Evolutionary conservation across 2,113 vertebrate genomes (phyloP), one percentile per base, ranked within the genome.

Genomic region (Muntiacus reevesi): DNA sequence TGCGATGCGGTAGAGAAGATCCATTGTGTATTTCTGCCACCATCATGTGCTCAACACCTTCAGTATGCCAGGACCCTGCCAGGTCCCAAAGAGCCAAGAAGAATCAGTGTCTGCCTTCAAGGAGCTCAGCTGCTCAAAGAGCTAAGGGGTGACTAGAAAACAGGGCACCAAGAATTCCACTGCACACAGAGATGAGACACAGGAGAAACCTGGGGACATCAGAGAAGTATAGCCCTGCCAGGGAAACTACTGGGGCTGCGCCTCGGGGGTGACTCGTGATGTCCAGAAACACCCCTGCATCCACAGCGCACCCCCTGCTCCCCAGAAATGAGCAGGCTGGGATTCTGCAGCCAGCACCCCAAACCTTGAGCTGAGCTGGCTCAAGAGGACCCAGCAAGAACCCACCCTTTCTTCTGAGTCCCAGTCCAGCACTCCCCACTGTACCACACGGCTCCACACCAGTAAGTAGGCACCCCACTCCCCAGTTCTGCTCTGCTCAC

Each of bases 391-490:
- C 57, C 57, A 59, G 33, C 16, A 88, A 21, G 67, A 83, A 45
- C 10, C 57, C 12, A 10, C 11, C 30, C 59, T 67, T 57, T 40
- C 28, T 55, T 54, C 45, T n/a, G 40, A 40, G 33, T 28, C n/a
- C 5, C 15, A 21, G 76, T 4, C 21, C 60, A 9, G 25, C 9
- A 9, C 21, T 96, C 93, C 92, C 71, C 97, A 96, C 85, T 52
- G 79, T 57, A 96, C 71, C 87, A 8, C 93, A 92, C 59, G 82
- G 91, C 92, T 97, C 91, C 94, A 96, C 97, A 97, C 62, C 82
- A 87, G 11, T 0, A 21, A 62, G 43, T 2, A 78, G 89, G 87
- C n/a, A 30, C 28, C 64, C 40, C 17, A 14, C 15, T 33, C 16
- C 19, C 33, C 10, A 9, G 23, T 5, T 59, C 47, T 36, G 5